Evolutionary conservation across 1,140 invertebrate species (phyloP).

Genomic region (Cephus cinctus): DNA sequence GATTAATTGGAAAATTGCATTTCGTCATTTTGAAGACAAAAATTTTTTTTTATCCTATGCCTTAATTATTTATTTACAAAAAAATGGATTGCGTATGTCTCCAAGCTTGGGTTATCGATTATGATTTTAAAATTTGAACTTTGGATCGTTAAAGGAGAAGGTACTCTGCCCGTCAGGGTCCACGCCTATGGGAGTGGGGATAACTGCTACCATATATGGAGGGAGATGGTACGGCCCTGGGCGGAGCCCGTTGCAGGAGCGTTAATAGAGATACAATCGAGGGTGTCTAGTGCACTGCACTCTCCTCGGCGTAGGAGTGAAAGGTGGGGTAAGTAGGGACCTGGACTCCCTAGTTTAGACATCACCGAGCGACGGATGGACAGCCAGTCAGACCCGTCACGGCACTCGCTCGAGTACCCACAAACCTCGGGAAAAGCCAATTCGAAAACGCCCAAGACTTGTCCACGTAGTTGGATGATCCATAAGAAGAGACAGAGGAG

Average conservation of each 20-base stretch:
- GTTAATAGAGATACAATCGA: conserved; percentile 59
- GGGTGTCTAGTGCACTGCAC: conserved; percentile 51
- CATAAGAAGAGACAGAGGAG: too few species aligned
- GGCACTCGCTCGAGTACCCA: conserved; percentile 50
- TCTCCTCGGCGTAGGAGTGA: conserved; percentile 45
- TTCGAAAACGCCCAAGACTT: too few species aligned
- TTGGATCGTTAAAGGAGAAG: neutral
- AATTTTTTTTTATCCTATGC: too few species aligned
- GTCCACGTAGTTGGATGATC: too few species aligned
- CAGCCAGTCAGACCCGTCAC: conserved; percentile 56
- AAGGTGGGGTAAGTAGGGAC: conserved; percentile 50
- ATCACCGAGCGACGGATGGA: conserved; percentile 56
- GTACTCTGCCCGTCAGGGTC: neutral
- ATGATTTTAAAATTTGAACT: too few species aligned
- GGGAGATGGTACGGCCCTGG: conserved; percentile 24
- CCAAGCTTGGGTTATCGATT: too few species aligned
- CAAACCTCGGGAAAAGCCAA: conserved; percentile 42
- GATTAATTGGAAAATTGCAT: too few species aligned
- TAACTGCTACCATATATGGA: too few species aligned
- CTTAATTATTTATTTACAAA: too few species aligned
- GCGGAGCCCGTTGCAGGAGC: conserved; percentile 39
- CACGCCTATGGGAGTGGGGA: neutral
- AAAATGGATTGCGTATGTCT: too few species aligned
- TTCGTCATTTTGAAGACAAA: too few species aligned
- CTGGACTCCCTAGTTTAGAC: conserved; percentile 54